Evolutionary conservation across 30 jellyfish, hydroid and myxozoan genomes (phyloP).

Genomic region (Cassiopea andromeda): DNA sequence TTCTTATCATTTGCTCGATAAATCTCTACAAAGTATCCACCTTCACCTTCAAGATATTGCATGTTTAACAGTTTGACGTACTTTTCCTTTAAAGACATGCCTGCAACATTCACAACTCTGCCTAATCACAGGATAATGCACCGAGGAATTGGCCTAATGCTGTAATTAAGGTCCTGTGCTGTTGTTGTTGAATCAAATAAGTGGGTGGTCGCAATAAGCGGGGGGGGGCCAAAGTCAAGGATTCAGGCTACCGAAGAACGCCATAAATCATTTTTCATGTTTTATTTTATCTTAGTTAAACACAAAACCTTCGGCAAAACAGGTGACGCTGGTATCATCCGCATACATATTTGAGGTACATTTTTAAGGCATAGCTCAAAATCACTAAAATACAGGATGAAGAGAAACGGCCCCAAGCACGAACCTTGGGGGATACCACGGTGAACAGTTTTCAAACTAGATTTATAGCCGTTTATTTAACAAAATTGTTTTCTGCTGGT

Average conservation of each 20-base stretch:
- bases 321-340: no score
- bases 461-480: background rate
- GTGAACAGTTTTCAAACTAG: background rate
- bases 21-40: constrained; percentile 49
- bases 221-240: no score
- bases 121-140: no score
- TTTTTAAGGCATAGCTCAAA: no score
- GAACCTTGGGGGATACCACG: background rate
- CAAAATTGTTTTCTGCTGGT: background rate
- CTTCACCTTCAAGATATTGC: constrained; percentile 50
- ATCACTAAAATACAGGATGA: no score
- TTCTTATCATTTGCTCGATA: constrained; percentile 28
- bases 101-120: background rate
- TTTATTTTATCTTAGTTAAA: no score
- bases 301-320: no score
- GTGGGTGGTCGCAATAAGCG: no score
- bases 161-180: background rate
- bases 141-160: background rate
- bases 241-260: no score
- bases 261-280: no score
- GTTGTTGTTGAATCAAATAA: background rate
- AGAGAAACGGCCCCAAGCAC: no score
- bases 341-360: no score
- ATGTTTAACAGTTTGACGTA: constrained; percentile 18
- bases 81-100: constrained; percentile 38